Percentiles rank a stretch among this genome's conserved stretches.
phyloP scores from a whole-genome alignment of 37 sponge, comb jelly and placozoan genomes.

The Diacarnus erythraeanus region DNA sequence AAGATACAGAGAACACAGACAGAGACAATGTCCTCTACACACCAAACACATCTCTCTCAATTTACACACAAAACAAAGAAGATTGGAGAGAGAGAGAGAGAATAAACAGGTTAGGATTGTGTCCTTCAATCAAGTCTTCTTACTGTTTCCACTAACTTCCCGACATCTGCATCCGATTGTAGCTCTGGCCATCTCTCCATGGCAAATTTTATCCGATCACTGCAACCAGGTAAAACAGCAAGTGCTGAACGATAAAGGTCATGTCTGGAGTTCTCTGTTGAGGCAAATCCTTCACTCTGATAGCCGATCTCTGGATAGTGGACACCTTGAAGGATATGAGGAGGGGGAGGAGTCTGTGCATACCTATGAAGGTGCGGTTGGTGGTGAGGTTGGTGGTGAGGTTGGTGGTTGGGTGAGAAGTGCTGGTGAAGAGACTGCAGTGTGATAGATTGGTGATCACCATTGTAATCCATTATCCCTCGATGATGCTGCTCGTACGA shows the following conservation, averaged over 20 bases:
- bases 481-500: neutral
- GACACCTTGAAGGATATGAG: neutral
- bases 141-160: neutral
- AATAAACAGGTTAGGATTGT: neutral
- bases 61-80: too few species aligned
- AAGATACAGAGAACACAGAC: too few species aligned
- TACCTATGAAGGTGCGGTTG: constrained; percentile 14
- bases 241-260: neutral
- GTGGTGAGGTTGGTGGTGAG: too few species aligned
- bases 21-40: too few species aligned
- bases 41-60: too few species aligned
- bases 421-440: neutral
- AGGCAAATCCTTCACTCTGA: neutral
- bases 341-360: neutral
- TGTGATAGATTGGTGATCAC: neutral
- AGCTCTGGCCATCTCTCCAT: constrained; percentile 4
- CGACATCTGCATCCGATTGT: neutral
- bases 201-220: neutral
- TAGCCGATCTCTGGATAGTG: neutral
- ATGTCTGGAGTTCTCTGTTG: neutral
- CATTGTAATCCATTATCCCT: neutral
- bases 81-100: constrained; percentile 16
- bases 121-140: neutral
- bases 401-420: neutral
- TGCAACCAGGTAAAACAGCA: constrained; percentile 22